phyloP scores from a whole-genome alignment of 2,797 vertebrate species.

The Crax fasciolata region DNA sequence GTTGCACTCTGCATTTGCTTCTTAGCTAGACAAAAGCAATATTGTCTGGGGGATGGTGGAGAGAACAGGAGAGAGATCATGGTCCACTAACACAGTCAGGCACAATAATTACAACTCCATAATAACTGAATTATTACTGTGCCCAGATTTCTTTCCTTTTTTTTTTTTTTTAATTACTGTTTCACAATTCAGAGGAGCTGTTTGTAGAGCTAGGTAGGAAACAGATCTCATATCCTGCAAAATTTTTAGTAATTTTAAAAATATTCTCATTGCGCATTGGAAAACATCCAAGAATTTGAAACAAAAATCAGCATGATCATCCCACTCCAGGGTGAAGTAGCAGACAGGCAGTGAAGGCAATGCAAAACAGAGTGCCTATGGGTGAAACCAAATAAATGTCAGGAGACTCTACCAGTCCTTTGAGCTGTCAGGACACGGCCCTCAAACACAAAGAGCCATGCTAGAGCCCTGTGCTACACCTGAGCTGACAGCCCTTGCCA shows the following conservation, averaged over 20 bases:
- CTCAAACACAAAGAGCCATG: background rate
- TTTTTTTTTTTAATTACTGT: background rate
- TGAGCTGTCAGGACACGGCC: background rate
- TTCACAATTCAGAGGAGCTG: background rate
- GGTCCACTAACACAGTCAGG: background rate
- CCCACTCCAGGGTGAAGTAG: background rate
- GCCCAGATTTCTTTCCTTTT: background rate
- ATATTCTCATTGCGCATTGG: background rate
- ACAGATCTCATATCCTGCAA: background rate
- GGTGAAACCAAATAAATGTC: background rate
- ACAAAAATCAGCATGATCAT: background rate
- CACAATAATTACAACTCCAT: background rate
- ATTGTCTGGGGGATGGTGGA: background rate
- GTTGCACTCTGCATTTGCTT: background rate
- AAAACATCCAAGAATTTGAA: background rate
- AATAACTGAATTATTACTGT: background rate
- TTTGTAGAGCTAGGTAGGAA: background rate
- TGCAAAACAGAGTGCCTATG: background rate
- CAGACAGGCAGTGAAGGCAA: background rate
- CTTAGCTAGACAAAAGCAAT: slow-evolving; percentile 27
- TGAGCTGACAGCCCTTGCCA: background rate
- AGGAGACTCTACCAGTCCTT: background rate
- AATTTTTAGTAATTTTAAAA: background rate
- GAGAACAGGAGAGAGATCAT: background rate
- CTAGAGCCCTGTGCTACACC: background rate